Percentiles rank a stretch among this genome's conserved stretches.
phyloP scores from a whole-genome alignment of 2,888 invertebrate genomes.

The Chloroclysta siterata region DNA sequence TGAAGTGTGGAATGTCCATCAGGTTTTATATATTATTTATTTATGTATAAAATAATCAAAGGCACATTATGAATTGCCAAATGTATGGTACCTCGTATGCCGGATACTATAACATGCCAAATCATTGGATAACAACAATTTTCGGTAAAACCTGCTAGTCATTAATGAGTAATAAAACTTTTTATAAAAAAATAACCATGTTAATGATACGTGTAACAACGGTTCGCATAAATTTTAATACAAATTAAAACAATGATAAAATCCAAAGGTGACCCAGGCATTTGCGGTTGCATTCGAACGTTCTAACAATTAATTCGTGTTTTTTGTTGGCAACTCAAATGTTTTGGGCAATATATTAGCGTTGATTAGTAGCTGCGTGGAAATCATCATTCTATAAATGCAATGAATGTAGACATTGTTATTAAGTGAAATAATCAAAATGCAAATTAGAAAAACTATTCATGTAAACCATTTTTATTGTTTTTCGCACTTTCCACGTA shows the following conservation, averaged over 20 bases:
- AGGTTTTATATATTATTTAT: too few relatives aligned
- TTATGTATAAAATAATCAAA: too few relatives aligned
- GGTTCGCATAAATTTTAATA: conserved; percentile 24
- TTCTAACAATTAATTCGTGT: conserved; percentile 36
- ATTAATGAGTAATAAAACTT: neutral
- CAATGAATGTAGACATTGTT: conserved; percentile 26
- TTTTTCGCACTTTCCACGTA: too few relatives aligned
- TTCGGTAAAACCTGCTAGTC: neutral
- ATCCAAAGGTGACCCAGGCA: conserved; percentile 38
- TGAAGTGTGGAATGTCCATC: too few relatives aligned
- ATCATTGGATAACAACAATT: neutral
- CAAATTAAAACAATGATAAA: conserved; percentile 35
- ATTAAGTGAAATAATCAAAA: neutral
- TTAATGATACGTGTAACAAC: conserved; percentile 1
- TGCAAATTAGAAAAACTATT: neutral
- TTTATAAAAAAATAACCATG: neutral
- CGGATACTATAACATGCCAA: too few relatives aligned
- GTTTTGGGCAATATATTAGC: conserved; percentile 34
- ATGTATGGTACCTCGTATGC: too few relatives aligned
- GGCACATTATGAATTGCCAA: too few relatives aligned
- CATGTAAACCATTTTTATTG: neutral
- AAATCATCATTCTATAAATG: conserved; percentile 32
- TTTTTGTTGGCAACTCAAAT: conserved; percentile 39
- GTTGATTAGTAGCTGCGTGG: conserved; percentile 29
- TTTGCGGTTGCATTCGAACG: conserved; percentile 39